Base-by-base conservation (phyloP, 2,888 invertebrate species). In the Leucophora obtusa region DNA sequence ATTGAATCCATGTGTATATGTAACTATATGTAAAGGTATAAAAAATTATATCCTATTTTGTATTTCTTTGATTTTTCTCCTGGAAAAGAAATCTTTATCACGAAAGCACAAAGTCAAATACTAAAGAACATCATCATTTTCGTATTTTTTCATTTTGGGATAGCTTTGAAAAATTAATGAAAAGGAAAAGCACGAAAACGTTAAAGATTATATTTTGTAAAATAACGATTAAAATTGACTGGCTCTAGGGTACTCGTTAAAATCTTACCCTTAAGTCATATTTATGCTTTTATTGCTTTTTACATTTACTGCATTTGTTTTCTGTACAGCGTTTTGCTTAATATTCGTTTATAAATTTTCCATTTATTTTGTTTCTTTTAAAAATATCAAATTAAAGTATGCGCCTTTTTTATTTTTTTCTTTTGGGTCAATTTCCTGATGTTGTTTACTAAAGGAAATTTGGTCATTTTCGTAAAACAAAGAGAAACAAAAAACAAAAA, bases 401-500 rank as follows among this genome's bases (percentile, higher is more conserved):
- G 33, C 35, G 50, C 28, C 18, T 69, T 65, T 77, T 68, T 54
- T 28, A 7, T 53, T 33, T 60, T 72, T n/a, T 59, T 56, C 51
- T 69, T 77, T 78, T 71, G 71, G 78, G 66, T 75, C 78, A 79
- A 75, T 75, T 82, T 79, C 75, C 78, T 82, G 78, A 75, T 82
- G 75, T 79, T 79, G 71, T 82, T 79, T 82, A 71, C 80, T 14
- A 68, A 80, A 72, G 79, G 79, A 82, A 79, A 79, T 79, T 82
- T 72, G 72, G 70, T 75, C 75, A 69, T 72, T 79, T 79, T 72
- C 60, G n/a, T 72, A 72, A 79, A 76, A 81, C 73, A 78, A 81
- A 72, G 66, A 76, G 50, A 69, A 73, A 51, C 58, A 28, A 73
- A 73, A 51, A 56, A n/a, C n/a, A n/a, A 28, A 73, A 58, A 60